Base-by-base conservation (phyloP, 2,113 vertebrate species). In the Caranx ignobilis region DNA sequence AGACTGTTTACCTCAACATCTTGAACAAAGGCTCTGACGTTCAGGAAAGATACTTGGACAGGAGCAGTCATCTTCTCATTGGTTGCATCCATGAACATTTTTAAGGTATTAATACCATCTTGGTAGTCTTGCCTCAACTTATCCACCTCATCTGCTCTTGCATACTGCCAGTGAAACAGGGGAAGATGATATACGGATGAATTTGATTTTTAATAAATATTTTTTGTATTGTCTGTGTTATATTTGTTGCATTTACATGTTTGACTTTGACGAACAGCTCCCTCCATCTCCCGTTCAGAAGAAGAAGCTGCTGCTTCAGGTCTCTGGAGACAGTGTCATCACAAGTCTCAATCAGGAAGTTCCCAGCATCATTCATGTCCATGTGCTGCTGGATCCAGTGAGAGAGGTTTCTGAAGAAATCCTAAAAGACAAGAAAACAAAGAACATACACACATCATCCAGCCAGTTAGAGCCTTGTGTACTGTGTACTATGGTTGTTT, bases 271-370 rank as follows among this genome's bases (percentile, higher is more conserved):
- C 94, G 61, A 96, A 96, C 37, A 96, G 90, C 73, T 96, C 95
- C 69, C 95, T 94, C 95, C 95, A 96, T 79, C 95, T 90, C 60
- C 95, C 95, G 5, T 96, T 96, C 6, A 99, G 95, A 19, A 99
- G 89, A 0, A 99, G 92, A 43, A 99, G 93, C 62, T 99, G 98
- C 89, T 99, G 98, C 79, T 99, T 99, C 19, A 99, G 95, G 71
- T 99, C 98, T 47, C 97, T 95, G 31, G 98, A 99, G 66, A 99
- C 96, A 0, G 95, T 94, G n/a, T 99, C 98, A 52, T 99, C 97
- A 18, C 97, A 99, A 0, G 98, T 98, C 92, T 99, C 98, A 19
- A 99, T 99, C 2, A 99, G 96, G 83, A 99, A 99, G 93, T 99
- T 99, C 41, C 98, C 98, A 3, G 98, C 96, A 55, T 99, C 98